Percentiles rank a stretch among this genome's conserved stretches.
Conservation (phyloP, 2,113 vertebrate genomes). For the Daboia siamensis region DNA sequence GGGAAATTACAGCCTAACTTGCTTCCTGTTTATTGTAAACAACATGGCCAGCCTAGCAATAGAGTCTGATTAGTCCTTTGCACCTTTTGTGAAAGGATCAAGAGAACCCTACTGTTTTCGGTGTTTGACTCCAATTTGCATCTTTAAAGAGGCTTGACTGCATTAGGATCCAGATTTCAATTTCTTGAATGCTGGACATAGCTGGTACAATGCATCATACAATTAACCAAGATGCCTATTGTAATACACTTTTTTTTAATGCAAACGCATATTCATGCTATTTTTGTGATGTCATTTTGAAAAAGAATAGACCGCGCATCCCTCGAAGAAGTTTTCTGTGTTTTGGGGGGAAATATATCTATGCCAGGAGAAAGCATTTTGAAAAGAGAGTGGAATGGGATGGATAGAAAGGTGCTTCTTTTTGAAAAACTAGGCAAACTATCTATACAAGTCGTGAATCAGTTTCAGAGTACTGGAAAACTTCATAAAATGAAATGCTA, state of each 20-base stretch:
- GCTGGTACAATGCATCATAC: conserved; percentile 17
- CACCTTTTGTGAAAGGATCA: conserved; percentile 67
- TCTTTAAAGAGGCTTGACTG: conserved; percentile 63
- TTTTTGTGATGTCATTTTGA: conserved; percentile 47
- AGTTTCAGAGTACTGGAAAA: neutral
- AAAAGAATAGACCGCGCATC: conserved; percentile 15
- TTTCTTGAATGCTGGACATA: conserved; percentile 44
- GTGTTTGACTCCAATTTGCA: conserved; percentile 62
- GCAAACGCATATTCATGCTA: conserved; percentile 37
- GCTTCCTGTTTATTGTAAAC: conserved; percentile 64
- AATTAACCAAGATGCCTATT: conserved; percentile 41
- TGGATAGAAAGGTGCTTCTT: neutral
- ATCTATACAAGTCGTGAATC: neutral
- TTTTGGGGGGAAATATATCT: neutral
- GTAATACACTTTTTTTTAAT: conserved; percentile 48
- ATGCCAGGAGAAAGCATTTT: neutral
- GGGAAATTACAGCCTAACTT: conserved; percentile 58
- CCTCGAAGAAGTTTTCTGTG: neutral
- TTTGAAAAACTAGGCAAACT: neutral
- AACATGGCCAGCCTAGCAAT: conserved; percentile 54
- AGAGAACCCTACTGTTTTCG: conserved; percentile 64
- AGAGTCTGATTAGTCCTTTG: conserved; percentile 61
- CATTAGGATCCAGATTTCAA: conserved; percentile 59
- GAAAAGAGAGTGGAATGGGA: neutral
- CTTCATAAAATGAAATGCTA: neutral